These are phyloP conservation scores for Ophraella communa DNA, from an alignment of 2,888 invertebrate genomes.

Conservation along the genomic window DNA sequence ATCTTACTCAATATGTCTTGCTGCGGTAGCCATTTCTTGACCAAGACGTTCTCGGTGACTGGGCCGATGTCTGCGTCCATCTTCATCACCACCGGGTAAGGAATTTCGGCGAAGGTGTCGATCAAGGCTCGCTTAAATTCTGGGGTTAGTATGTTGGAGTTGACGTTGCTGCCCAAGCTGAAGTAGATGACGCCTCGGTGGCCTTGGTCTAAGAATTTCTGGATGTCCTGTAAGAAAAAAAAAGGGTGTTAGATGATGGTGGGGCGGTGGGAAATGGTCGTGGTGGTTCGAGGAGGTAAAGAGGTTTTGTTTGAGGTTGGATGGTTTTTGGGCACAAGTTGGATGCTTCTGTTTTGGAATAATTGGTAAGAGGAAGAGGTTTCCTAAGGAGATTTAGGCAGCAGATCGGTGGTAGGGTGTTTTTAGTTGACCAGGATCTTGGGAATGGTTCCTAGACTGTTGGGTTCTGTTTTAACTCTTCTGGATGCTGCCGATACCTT, in stretches of 20 bases:
- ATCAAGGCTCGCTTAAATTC: constrained; percentile 49
- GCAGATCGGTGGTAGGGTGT: no score
- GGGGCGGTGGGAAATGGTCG: no score
- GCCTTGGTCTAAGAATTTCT: constrained; percentile 52
- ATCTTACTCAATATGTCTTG: constrained; percentile 53
- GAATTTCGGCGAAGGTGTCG: constrained; percentile 53
- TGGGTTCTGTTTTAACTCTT: no score
- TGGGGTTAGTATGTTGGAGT: constrained; percentile 49
- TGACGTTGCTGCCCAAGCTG: constrained; percentile 58
- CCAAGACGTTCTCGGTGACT: constrained; percentile 53
- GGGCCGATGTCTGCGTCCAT: constrained; percentile 52
- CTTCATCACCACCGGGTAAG: constrained; percentile 58
- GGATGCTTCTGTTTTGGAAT: no score
- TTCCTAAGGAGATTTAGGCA: no score
- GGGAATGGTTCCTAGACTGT: no score
- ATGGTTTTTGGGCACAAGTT: no score
- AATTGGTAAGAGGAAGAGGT: no score
- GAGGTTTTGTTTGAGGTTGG: no score
- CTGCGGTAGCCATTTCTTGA: constrained; percentile 57
- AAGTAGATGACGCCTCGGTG: constrained; percentile 56
- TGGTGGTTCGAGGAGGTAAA: no score
- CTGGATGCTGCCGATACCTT: no score
- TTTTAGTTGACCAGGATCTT: no score
- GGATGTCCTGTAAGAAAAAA: constrained; percentile 47
- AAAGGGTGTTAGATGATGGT: background rate